phyloP scores from a whole-genome alignment of 2,888 invertebrate genomes.

The Lasioglossum zephyrum region DNA sequence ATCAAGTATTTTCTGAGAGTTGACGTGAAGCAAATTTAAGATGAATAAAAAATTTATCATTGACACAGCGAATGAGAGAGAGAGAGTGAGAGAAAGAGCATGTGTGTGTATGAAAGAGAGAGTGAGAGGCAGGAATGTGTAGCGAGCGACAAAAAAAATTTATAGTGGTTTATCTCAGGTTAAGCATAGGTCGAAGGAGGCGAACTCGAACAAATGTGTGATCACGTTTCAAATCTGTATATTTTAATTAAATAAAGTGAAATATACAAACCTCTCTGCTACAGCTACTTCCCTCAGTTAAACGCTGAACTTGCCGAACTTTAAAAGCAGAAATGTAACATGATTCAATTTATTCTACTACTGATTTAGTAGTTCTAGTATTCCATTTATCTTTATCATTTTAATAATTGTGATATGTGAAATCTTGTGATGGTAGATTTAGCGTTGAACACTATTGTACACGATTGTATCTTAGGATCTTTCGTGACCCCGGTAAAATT shows the following conservation, averaged over 20 bases:
- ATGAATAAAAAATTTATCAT: conserved; percentile 50
- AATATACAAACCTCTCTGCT: conserved; percentile 54
- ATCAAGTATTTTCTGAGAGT: conserved; percentile 76
- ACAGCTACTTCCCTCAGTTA: neutral
- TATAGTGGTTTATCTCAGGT: conserved; percentile 70
- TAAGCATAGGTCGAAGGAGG: conserved; percentile 57
- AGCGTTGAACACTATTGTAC: no score
- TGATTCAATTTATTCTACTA: no score
- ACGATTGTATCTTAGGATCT: neutral
- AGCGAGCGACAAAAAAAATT: conserved; percentile 50
- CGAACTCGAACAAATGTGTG: conserved; percentile 79
- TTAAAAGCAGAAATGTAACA: no score
- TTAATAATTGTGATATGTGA: no score
- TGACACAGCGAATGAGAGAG: neutral
- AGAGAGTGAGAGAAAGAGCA: neutral
- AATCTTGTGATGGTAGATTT: no score
- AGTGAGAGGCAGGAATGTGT: conserved; percentile 18
- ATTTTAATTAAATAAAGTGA: conserved; percentile 82
- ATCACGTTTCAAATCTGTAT: conserved; percentile 81
- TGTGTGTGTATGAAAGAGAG: neutral
- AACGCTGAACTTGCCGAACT: neutral
- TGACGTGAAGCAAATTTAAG: conserved; percentile 16
- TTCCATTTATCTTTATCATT: no score
- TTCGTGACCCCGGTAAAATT: neutral
- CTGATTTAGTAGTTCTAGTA: no score